Percentiles rank a stretch among this genome's conserved stretches.
These are phyloP conservation scores for Aspiorhynchus laticeps DNA, from an alignment of 2,113 vertebrate genomes.

Conservation along the genomic window DNA sequence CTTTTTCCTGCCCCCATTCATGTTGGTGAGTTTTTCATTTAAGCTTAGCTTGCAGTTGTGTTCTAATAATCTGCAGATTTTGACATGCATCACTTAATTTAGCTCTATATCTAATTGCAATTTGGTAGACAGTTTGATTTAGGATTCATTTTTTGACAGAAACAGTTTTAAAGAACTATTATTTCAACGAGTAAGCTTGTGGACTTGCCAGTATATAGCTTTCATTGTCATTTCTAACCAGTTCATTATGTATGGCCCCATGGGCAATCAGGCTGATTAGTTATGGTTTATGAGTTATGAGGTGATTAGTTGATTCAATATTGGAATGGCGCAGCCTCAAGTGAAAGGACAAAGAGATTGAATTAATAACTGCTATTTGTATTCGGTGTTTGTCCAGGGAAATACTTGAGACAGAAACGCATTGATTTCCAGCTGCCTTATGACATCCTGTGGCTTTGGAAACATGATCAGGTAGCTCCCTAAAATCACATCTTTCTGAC, in stretches of 20 bases:
- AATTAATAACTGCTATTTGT: conserved; percentile 42
- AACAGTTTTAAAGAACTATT: not conserved
- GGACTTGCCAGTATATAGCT: not conserved
- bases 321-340: not conserved
- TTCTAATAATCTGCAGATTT: not conserved
- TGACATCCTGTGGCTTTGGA: conserved; percentile 99
- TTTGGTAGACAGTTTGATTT: not conserved
- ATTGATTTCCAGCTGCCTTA: conserved; percentile 99
- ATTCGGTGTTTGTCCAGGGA: conserved; percentile 76
- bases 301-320: conserved; percentile 33
- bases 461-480: conserved; percentile 92
- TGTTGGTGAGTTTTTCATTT: conserved; percentile 83
- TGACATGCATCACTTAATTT: not conserved
- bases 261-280: conserved; percentile 8
- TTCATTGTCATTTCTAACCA: conserved; percentile 9
- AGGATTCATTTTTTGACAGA: not conserved
- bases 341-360: conserved; percentile 23
- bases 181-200: not conserved
- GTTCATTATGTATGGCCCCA: conserved; percentile 20
- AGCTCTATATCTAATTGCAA: not conserved
- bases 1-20: conserved; percentile 94
- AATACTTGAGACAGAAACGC: conserved; percentile 96
- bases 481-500: not conserved
- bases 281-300: conserved; percentile 38
- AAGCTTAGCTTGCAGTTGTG: not conserved